Evolutionary conservation across 2,113 vertebrate genomes (phyloP), one percentile per base, ranked within the genome.

Genomic region (Phocoena phocoena): DNA sequence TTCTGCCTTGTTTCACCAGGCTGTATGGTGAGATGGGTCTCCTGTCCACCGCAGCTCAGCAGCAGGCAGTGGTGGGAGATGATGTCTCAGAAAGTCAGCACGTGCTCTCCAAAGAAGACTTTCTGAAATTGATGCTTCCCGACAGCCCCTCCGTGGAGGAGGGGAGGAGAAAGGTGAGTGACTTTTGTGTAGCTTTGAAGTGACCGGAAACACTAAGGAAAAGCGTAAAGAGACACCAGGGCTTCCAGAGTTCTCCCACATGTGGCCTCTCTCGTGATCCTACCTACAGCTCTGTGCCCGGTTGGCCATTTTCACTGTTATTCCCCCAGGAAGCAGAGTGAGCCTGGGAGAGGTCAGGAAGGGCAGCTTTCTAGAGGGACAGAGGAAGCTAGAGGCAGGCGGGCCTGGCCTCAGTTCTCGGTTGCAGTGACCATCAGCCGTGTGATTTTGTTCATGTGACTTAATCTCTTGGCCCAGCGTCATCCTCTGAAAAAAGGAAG

Each of bases 51-150:
- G 98, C 99, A 0, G 98, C 99, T 95, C 99, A 98, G 68, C 98
- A 99, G 80, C 99, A 99, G 93, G 97, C 97, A 11, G 98, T 98
- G 0, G 98, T 98, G 53, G 98, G 98, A 77, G 99, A 98, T 38
- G 41, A 98, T 10, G 85, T 98, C 60, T 97, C 98, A 60, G 99
- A 99, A 97, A 97, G 98, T 18, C 99, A 99, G 44, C 99, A 99
- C 81, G 98, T 99, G 38, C 98, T 99, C 87, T 99, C 99, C 21
- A 99, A 99, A 98, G 99, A 99, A 95, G 99, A 99, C 87, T 99
- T 99, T 94, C 97, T 99, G 95, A 99, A 99, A 97, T 55, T 99
- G 98, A 99, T 99, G 99, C 97, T 99, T 95, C 99, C 99, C 0
- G 99, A 99, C 94, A 99, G 98, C 97, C 99, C 99, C 31, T 98